A percentile compares a stretch with the other conserved stretches of the same genome.
Evolutionary conservation across 2,888 invertebrate species (phyloP).

Genomic region (Folsomia manolachei): DNA sequence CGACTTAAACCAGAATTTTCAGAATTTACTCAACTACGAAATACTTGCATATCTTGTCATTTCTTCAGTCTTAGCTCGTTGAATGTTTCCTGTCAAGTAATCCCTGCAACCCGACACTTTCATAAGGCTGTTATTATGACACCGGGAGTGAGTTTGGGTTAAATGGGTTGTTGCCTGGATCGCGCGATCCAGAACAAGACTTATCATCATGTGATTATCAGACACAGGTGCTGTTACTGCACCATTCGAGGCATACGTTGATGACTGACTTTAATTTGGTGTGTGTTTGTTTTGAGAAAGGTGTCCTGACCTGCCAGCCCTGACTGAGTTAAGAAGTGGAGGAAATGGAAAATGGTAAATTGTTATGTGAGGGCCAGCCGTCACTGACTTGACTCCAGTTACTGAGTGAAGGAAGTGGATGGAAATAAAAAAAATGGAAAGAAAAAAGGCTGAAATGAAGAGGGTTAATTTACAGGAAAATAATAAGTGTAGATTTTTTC

Average conservation of each 20-base stretch:
- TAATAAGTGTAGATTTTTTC: conserved; percentile 22
- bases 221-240: conserved; percentile 22
- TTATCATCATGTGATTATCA: neutral
- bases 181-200: neutral
- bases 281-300: neutral
- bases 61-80: no score
- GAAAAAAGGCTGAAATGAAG: no score
- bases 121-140: neutral
- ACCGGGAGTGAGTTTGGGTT: neutral
- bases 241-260: no score
- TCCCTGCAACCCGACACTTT: neutral
- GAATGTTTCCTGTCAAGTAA: neutral
- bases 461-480: conserved; percentile 27
- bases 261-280: conserved; percentile 15
- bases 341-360: conserved; percentile 9
- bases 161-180: neutral
- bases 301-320: neutral
- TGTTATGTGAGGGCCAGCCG: conserved; percentile 15
- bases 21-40: no score
- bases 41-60: no score
- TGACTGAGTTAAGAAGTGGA: neutral
- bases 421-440: no score
- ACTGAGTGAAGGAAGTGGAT: conserved; percentile 19
- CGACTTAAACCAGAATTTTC: no score
- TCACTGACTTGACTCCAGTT: neutral